Conservation (phyloP, 2,888 invertebrate genomes). For the Plagodis pulveraria region DNA sequence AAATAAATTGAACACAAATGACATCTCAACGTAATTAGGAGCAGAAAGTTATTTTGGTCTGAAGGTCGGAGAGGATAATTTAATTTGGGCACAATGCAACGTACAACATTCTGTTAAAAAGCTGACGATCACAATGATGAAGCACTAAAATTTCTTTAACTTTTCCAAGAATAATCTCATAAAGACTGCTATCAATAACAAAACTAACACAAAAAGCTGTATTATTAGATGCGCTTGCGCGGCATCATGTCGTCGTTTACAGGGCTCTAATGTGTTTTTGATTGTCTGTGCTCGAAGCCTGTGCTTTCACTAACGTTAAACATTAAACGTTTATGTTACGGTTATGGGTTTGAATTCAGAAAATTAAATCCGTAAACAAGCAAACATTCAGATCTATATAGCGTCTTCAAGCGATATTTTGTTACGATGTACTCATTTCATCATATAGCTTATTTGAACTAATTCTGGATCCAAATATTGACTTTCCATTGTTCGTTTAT, state of each 20-base stretch:
- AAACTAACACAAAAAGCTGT: conserved; percentile 27
- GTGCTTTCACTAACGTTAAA: conserved; percentile 70
- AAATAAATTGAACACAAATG: too few relatives aligned
- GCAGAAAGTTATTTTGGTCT: too few relatives aligned
- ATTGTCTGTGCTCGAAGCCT: conserved; percentile 66
- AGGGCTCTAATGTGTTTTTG: conserved; percentile 71
- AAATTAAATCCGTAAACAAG: background rate
- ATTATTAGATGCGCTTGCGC: conserved; percentile 48
- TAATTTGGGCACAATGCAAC: too few relatives aligned
- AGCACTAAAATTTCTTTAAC: background rate
- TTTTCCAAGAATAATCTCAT: background rate
- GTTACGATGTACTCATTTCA: too few relatives aligned
- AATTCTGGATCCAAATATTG: conserved; percentile 11
- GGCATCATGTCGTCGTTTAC: conserved; percentile 26
- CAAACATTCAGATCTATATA: too few relatives aligned
- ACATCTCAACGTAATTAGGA: too few relatives aligned
- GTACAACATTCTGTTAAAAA: too few relatives aligned
- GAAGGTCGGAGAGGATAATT: too few relatives aligned
- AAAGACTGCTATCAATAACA: conserved; percentile 20
- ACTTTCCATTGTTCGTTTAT: conserved; percentile 7
- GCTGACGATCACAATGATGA: too few relatives aligned
- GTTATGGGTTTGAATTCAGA: conserved; percentile 37
- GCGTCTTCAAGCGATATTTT: too few relatives aligned
- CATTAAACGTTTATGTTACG: conserved; percentile 56
- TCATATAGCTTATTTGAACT: conserved; percentile 1